Conservation (phyloP, 2,113 vertebrate species). For the Passer domesticus region DNA sequence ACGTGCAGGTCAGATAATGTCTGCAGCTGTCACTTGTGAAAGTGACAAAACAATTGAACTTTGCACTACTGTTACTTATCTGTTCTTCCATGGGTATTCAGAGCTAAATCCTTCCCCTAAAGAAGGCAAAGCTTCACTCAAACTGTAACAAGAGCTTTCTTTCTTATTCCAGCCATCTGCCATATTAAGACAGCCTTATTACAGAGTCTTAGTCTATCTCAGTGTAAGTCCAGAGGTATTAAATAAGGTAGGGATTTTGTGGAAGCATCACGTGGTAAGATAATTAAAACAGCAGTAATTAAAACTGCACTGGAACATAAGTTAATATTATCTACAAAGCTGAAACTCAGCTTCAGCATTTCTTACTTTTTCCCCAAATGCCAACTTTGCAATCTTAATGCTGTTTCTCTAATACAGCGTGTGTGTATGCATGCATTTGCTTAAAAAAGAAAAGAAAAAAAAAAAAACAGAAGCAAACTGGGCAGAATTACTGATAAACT, state of each 20-base stretch:
- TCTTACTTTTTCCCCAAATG: background rate
- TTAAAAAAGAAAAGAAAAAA: background rate
- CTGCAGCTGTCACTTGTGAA: background rate
- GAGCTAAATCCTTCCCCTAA: background rate
- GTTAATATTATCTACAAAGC: background rate
- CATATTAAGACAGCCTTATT: background rate
- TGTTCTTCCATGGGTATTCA: background rate
- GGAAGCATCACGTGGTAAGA: background rate
- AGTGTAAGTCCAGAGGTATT: background rate
- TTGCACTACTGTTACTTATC: background rate
- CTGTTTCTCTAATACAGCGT: background rate
- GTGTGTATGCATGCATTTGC: rapidly evolving
- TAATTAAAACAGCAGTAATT: background rate
- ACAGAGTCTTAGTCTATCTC: background rate
- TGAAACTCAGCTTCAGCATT: background rate
- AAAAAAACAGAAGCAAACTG: background rate
- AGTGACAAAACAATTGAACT: background rate
- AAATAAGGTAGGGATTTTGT: background rate
- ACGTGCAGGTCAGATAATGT: background rate
- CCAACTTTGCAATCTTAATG: background rate
- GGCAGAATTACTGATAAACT: background rate
- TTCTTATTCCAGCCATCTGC: background rate
- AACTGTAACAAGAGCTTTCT: background rate
- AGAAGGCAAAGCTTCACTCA: background rate
- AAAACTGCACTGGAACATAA: background rate